A percentile compares a stretch with the other conserved stretches of the same genome.
Conservation (phyloP, 1,140 invertebrate genomes). For the Sycophaga agraensis region DNA sequence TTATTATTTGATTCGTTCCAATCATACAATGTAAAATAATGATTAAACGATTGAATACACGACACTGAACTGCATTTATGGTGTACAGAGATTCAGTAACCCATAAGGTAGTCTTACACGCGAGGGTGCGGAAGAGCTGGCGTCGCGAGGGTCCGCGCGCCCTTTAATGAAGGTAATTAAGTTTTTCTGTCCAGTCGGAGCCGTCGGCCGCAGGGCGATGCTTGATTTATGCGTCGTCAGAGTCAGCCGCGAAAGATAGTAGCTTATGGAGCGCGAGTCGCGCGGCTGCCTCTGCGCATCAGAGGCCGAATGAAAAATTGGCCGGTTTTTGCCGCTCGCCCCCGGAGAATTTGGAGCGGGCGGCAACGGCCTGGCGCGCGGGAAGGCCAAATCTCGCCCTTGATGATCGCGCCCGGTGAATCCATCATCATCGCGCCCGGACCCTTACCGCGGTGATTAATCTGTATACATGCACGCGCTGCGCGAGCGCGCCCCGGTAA, state of each 20-base stretch:
- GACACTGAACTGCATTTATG: too few relatives aligned
- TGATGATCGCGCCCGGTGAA: conserved; percentile 22
- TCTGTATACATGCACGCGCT: conserved; percentile 18
- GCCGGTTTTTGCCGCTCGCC: conserved; percentile 36
- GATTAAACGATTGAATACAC: too few relatives aligned
- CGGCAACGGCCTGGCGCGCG: not conserved
- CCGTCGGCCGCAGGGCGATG: conserved; percentile 24
- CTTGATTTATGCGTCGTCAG: conserved; percentile 52
- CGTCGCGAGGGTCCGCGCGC: conserved; percentile 4
- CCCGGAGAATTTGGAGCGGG: too few relatives aligned
- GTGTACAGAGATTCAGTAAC: too few relatives aligned
- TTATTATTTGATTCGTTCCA: too few relatives aligned
- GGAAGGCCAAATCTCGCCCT: not conserved
- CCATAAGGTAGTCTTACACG: too few relatives aligned
- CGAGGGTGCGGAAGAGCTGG: too few relatives aligned
- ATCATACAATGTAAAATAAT: too few relatives aligned
- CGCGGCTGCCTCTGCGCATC: too few relatives aligned
- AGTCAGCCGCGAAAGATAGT: not conserved
- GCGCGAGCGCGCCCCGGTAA: not conserved
- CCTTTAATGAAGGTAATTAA: conserved; percentile 58
- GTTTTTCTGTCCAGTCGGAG: conserved; percentile 48
- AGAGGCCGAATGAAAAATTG: conserved; percentile 54
- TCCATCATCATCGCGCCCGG: conserved; percentile 38
- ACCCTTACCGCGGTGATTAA: conserved; percentile 35
- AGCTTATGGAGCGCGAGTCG: not conserved